A percentile compares a stretch with the other conserved stretches of the same genome.
Evolutionary conservation across 2,888 invertebrate genomes (phyloP).

Genomic region (Drosophila paramelanica): DNA sequence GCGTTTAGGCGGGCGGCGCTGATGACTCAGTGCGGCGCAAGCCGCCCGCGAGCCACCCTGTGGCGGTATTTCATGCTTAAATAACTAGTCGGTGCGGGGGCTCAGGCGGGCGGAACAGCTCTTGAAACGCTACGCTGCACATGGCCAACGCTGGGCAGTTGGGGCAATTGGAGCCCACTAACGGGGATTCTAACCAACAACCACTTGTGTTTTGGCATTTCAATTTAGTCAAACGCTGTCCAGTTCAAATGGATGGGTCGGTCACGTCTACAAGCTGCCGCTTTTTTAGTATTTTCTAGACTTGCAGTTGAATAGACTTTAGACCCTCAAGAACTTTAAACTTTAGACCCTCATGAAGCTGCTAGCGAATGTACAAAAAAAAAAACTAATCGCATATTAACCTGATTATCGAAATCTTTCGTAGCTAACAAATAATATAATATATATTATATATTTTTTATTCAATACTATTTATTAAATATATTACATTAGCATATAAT

Average conservation of each 20-base stretch:
- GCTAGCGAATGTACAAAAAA: too few relatives aligned
- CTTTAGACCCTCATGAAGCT: too few relatives aligned
- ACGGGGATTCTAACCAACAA: constrained; percentile 32
- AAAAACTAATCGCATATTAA: too few relatives aligned
- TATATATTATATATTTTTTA: too few relatives aligned
- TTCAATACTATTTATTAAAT: too few relatives aligned
- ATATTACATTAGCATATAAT: too few relatives aligned
- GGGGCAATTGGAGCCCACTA: constrained; percentile 26
- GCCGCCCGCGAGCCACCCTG: constrained; percentile 30
- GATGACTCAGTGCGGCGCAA: constrained; percentile 68
- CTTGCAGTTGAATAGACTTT: too few relatives aligned
- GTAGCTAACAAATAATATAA: too few relatives aligned
- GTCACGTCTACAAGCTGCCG: background rate
- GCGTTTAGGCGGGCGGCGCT: constrained; percentile 54
- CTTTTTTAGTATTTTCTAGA: too few relatives aligned
- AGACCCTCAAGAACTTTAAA: too few relatives aligned
- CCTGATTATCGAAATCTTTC: too few relatives aligned
- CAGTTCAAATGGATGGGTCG: too few relatives aligned
- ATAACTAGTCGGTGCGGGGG: constrained; percentile 46
- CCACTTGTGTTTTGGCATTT: constrained; percentile 34
- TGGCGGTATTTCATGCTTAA: constrained; percentile 63
- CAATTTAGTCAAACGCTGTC: constrained; percentile 20
- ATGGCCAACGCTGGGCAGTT: constrained; percentile 18
- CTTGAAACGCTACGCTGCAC: constrained; percentile 67
- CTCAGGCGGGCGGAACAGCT: constrained; percentile 8